Evolutionary conservation across 2,797 vertebrate genomes (phyloP), one percentile per base, ranked within the genome.

Genomic region (Epinephelus malabaricus): DNA sequence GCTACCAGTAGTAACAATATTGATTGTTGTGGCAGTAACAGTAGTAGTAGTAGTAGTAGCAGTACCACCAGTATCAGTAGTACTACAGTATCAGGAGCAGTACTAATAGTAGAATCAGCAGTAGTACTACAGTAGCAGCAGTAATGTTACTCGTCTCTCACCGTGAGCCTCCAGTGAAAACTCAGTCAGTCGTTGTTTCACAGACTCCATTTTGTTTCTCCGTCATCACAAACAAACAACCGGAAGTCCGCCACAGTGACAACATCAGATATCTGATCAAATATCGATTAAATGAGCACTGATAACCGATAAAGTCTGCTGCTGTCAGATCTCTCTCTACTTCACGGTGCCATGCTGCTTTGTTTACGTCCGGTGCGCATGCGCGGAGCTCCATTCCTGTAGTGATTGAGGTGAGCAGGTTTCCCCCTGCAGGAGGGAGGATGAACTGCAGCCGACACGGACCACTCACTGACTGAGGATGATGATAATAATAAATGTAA

Each of bases 81-180:
- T 5, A 40, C 10, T n/a, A 6, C 18, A 30, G 6, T 30, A 30
- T 30, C 27, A 30, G 27, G 27, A 30, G 27, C 27, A 65, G 62
- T n/a, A 49, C 15, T 13, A n/a, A 6, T 2, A 9, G 47, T 51
- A 21, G 25, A 8, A n/a, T 1, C 10, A 61, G 14, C 19, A 13
- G 27, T 27, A n/a, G 10, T 70, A 30, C 3, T 54, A 4, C 4
- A 38, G 27, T 6, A 45, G 1, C 10, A 54, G 7, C 13, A 47
- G 19, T 12, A 45, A 0, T 6, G 18, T 13, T 30, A 68, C 2
- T 43, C 40, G 45, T 25, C 5, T 19, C 93, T 94, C 75, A 95
- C 95, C 95, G 45, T 89, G 94, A 77, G 95, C 94, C 79, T 96
- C 95, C 70, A 73, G 40, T 1, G 94, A 79, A 76, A 92, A 94